Conservation (phyloP, 2,888 invertebrate genomes). For the Bhutanitis thaidina region DNA sequence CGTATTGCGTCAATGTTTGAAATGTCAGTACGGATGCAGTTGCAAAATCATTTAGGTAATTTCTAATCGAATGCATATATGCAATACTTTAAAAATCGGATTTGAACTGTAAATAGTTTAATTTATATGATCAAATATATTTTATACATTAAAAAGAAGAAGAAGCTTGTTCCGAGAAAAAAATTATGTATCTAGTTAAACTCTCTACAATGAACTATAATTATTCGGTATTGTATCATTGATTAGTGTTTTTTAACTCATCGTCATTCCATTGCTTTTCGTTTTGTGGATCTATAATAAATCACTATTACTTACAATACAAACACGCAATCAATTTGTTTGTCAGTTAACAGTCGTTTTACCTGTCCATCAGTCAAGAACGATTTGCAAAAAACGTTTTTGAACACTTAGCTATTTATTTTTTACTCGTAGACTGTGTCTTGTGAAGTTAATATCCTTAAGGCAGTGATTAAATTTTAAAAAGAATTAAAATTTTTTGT, state of each 20-base stretch:
- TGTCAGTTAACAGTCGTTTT: conserved; percentile 56
- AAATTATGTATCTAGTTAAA: no score
- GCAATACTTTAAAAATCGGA: no score
- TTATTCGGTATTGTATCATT: conserved; percentile 1
- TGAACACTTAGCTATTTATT: conserved; percentile 8
- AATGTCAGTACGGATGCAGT: no score
- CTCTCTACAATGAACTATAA: no score
- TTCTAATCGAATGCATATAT: no score
- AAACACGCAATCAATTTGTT: conserved; percentile 62
- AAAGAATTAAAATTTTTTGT: background rate
- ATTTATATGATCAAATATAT: no score
- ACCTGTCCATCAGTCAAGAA: conserved; percentile 51
- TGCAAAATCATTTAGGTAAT: no score
- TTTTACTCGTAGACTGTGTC: conserved; percentile 11
- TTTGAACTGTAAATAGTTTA: no score
- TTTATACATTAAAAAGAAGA: no score
- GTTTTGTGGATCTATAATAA: conserved; percentile 39
- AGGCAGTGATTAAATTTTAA: background rate
- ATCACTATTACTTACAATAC: conserved; percentile 50
- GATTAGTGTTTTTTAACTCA: conserved; percentile 4
- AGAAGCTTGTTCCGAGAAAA: no score
- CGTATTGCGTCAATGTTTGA: no score
- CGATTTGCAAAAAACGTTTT: conserved; percentile 49
- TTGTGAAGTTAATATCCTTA: background rate
- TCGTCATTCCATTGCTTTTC: background rate